Evolutionary conservation across 2,113 vertebrate genomes (phyloP), one percentile per base, ranked within the genome.

Genomic region (Rhinichthys klamathensis): DNA sequence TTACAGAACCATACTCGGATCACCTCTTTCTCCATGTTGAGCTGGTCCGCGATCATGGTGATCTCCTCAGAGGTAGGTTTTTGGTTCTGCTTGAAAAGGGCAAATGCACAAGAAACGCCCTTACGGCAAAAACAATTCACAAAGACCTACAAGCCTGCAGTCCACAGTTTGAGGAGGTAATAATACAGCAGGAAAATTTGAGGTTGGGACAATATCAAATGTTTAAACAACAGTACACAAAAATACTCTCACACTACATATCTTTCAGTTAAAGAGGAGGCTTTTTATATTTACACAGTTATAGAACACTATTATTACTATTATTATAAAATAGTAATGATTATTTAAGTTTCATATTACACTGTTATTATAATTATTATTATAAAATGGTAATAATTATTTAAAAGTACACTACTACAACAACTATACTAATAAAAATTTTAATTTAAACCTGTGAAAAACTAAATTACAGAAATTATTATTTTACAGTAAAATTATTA

Each of bases 51-150:
- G 90, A 99, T 99, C 96, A 99, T 97, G 93, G 97, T 96, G 95
- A 99, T 99, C 96, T 99, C 98, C 93, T 99, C 98, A 96, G 98
- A 99, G 97, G 98, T 99, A 99, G 98, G 98, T 97, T 99, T 99
- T 97, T 99, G 98, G 96, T 99, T 99, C 98, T 99, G 93, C 95
- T 95, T 92, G 86, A 95, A 95, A 92, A 92, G 92, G 92, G 88
- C 91, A 94, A 95, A 94, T 81, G 88, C 87, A 89, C 89, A 92
- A 91, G 86, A 85, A 87, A 92, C 88, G 86, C 92, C 92, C 90
- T 91, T 91, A 95, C 83, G 89, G 74, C 72, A 83, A 72, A 51
- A 54, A 69, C 80, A 18, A 85, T 67, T 30, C 60, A 79, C 23
- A 18, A 38, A 82, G 41, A 56, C n/a, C 56, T 27, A 35, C 75